Percentiles rank a stretch among this genome's conserved stretches.
These are phyloP conservation scores for Chalcosyrphus nemorum DNA, from an alignment of 2,888 invertebrate genomes.

Conservation along the genomic window DNA sequence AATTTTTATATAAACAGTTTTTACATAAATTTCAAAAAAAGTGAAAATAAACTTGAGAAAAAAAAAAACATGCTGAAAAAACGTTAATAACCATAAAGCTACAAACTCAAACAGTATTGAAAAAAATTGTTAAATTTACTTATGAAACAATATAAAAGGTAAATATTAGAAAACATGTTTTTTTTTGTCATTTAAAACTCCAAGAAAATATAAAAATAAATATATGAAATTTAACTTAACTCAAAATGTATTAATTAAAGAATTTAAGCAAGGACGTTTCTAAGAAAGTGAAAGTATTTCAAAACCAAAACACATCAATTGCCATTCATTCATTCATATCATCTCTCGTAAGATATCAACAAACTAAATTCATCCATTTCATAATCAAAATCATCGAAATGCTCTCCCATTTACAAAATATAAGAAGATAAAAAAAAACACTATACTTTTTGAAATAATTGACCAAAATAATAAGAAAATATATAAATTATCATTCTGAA, in stretches of 20 bases:
- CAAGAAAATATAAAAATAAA: constrained; percentile 7
- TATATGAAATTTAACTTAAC: constrained; percentile 13
- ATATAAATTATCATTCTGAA: constrained; percentile 29
- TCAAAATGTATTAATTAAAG: constrained; percentile 37
- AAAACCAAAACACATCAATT: constrained; percentile 10
- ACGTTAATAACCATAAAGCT: constrained; percentile 70
- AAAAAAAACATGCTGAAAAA: constrained; percentile 62
- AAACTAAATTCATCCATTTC: constrained; percentile 52
- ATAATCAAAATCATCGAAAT: constrained; percentile 65
- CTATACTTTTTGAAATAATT: constrained; percentile 42
- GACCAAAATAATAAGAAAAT: constrained; percentile 46
- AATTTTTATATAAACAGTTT: constrained; percentile 70
- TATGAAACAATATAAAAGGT: constrained; percentile 27
- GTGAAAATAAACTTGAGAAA: constrained; percentile 26
- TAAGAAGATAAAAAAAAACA: background rate
- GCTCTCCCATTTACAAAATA: constrained; percentile 39
- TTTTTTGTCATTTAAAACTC: constrained; percentile 17
- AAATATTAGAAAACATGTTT: constrained; percentile 13
- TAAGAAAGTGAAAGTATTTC: constrained; percentile 62
- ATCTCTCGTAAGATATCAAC: constrained; percentile 29
- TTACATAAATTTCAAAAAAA: constrained; percentile 45
- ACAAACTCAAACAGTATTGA: constrained; percentile 73
- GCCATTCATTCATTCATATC: constrained; percentile 63
- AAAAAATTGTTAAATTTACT: constrained; percentile 57
- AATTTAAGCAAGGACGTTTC: constrained; percentile 37